phyloP scores from a whole-genome alignment of 2,797 vertebrate species.

The Xerus rutilus region DNA sequence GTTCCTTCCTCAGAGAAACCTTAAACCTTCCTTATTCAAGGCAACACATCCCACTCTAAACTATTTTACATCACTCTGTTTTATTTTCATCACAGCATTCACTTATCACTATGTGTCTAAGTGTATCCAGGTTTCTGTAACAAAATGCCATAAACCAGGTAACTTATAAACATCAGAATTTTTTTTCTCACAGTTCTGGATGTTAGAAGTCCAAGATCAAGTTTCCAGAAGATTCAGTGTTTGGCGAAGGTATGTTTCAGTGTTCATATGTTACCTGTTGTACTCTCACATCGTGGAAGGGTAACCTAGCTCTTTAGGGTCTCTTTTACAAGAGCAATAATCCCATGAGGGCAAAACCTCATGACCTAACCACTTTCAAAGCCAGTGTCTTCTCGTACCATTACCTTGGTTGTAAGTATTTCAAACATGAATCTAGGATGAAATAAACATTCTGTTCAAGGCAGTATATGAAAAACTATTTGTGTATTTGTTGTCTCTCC shows the following conservation, averaged over 20 bases:
- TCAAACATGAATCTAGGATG: neutral
- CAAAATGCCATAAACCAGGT: neutral
- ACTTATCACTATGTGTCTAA: neutral
- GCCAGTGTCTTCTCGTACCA: neutral
- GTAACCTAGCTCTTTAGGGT: neutral
- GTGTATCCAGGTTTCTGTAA: neutral
- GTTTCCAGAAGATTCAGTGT: neutral
- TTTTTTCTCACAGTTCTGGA: neutral
- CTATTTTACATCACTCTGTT: neutral
- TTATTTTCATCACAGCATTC: neutral
- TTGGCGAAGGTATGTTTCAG: neutral
- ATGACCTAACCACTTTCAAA: neutral
- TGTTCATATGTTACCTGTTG: neutral
- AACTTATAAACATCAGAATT: neutral
- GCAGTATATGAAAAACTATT: neutral
- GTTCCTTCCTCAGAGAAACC: neutral
- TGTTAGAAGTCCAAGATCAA: neutral
- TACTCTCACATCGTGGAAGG: neutral
- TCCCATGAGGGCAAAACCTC: too few species aligned
- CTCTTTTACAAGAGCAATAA: neutral
- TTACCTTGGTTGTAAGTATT: neutral
- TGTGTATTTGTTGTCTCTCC: neutral
- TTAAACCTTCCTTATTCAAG: neutral
- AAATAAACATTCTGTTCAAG: neutral
- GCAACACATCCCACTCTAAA: too few species aligned